These are phyloP conservation scores for Cacoxenus indagator DNA, from an alignment of 2,888 invertebrate species.

Conservation along the genomic window DNA sequence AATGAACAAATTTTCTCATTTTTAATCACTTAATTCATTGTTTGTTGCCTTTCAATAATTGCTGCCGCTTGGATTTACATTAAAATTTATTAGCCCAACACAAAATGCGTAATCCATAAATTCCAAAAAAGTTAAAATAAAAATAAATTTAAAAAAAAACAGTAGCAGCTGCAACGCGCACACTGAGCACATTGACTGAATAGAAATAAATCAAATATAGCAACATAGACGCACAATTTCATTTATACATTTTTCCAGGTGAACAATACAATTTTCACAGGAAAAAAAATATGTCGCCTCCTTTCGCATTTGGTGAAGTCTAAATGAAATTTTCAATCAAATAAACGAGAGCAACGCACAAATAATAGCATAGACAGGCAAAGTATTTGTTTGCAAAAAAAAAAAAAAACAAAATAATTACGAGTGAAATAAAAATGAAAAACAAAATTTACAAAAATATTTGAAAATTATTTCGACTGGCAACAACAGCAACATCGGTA, in stretches of 20 bases:
- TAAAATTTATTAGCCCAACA: neutral
- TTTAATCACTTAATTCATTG: neutral
- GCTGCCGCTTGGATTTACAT: neutral
- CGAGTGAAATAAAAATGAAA: neutral
- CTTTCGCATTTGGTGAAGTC: too few relatives aligned
- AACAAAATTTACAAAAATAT: conserved; percentile 33
- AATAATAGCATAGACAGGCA: neutral
- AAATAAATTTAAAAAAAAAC: too few relatives aligned
- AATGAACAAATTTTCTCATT: neutral
- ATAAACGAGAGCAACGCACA: too few relatives aligned
- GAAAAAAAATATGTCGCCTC: too few relatives aligned
- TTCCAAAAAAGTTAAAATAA: too few relatives aligned
- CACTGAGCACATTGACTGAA: too few relatives aligned
- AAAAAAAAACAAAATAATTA: conserved; percentile 22
- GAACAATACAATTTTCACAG: too few relatives aligned
- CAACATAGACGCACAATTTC: too few relatives aligned
- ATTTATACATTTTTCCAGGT: too few relatives aligned
- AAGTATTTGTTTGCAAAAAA: conserved; percentile 11
- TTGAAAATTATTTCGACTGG: conserved; percentile 45
- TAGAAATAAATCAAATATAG: too few relatives aligned
- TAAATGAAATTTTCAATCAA: too few relatives aligned
- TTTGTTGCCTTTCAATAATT: neutral
- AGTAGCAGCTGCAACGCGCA: too few relatives aligned
- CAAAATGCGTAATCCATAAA: neutral
- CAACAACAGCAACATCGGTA: conserved; percentile 3